A percentile compares a stretch with the other conserved stretches of the same genome.
Evolutionary conservation across 2,797 vertebrate genomes (phyloP).

Genomic region (Danio choprae): DNA sequence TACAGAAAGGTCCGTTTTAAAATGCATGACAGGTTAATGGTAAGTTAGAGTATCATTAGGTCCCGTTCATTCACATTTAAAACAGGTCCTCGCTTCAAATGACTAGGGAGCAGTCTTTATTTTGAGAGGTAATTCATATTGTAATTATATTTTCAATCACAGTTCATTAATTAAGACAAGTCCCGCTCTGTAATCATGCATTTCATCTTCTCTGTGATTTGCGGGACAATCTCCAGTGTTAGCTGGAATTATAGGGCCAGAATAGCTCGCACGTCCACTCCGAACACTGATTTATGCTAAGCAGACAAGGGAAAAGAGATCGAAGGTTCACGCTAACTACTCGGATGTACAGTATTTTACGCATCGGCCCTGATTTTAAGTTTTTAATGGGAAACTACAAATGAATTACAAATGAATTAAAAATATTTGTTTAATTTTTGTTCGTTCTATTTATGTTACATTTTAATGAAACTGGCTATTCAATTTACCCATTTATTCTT

Average conservation of each 20-base stretch:
- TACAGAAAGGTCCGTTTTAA: constrained; percentile 73
- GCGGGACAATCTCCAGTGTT: constrained; percentile 69
- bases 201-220: constrained; percentile 78
- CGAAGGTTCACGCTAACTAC: constrained; percentile 1
- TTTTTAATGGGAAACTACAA: neutral
- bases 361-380: neutral
- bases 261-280: constrained; percentile 52
- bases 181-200: constrained; percentile 81
- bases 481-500: neutral
- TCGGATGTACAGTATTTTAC: neutral
- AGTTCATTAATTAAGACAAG: constrained; percentile 84
- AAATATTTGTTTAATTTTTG: neutral
- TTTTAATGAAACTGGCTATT: neutral
- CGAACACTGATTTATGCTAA: constrained; percentile 48
- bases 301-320: constrained; percentile 11
- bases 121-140: constrained; percentile 85
- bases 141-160: constrained; percentile 88
- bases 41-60: constrained; percentile 81
- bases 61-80: constrained; percentile 78
- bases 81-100: constrained; percentile 79
- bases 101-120: constrained; percentile 81
- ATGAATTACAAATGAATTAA: neutral
- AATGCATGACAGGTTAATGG: constrained; percentile 83
- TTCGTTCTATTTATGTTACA: neutral
- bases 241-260: constrained; percentile 46